phyloP scores from a whole-genome alignment of 2,113 vertebrate species.

The Erythrocercus mccallii region DNA sequence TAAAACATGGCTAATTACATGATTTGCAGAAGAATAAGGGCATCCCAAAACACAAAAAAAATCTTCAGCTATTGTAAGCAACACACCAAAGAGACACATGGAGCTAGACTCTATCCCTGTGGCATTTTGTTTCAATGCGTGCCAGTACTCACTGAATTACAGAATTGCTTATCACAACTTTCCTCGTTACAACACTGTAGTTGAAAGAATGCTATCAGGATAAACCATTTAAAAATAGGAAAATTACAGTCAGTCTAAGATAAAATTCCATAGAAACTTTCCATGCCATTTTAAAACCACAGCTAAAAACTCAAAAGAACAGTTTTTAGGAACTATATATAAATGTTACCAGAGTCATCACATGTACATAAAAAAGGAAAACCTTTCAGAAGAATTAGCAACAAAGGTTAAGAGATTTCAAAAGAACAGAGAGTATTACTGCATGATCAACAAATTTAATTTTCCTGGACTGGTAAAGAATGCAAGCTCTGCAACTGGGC shows the following conservation, averaged over 20 bases:
- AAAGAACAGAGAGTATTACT: constrained; percentile 10
- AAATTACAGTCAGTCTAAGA: background rate
- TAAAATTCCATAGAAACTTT: background rate
- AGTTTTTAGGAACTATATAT: background rate
- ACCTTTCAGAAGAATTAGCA: background rate
- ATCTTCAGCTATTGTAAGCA: background rate
- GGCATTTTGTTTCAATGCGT: background rate
- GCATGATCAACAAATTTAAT: constrained; percentile 52
- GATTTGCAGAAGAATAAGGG: background rate
- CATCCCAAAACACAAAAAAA: background rate
- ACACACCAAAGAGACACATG: background rate
- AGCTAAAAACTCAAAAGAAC: background rate
- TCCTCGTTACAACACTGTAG: background rate
- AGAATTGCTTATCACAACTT: background rate
- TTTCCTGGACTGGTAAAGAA: background rate
- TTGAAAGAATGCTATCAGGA: background rate
- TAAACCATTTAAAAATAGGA: background rate
- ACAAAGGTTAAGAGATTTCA: constrained; percentile 37
- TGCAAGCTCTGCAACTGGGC: constrained; percentile 21
- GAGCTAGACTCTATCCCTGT: background rate
- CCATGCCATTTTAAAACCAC: background rate
- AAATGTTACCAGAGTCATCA: background rate
- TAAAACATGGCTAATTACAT: background rate
- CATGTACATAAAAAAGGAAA: background rate
- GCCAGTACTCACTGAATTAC: background rate